Base-by-base conservation (phyloP, 1,140 invertebrate genomes). In the Polypedilum vanderplanki region DNA sequence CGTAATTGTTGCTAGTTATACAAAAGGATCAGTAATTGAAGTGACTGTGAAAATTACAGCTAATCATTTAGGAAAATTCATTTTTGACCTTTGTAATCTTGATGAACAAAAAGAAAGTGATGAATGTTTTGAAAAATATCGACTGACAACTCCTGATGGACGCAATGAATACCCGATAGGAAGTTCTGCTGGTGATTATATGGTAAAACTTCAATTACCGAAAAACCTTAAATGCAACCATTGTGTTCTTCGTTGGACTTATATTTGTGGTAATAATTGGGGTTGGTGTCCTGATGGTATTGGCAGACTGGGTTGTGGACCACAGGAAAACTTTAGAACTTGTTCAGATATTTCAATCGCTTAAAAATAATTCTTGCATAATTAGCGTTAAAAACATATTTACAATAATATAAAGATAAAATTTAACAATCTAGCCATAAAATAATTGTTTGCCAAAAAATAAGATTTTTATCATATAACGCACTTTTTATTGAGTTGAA, bases 161-260 rank as follows among this genome's bases (percentile, higher is more conserved):
- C 81, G 78, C 5, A 77, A 80, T 33, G 76, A 75, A 75, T 78
- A 80, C 33, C 1, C 77, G 0, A 80, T 84, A 75, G 78, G 77
- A 9, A 41, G 20, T 7, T 75, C 77, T 73, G 41, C 75, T 0
- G 84, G 81, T 7, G 78, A 77, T 40, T 83, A 85, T 65, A 78
- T 83, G 41, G 79, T 84, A n/a, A 77, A 74, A 0, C 79, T 86
- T 2, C 9, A 79, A 3, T 78, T 89, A 7, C 90, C 90, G 0
- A 18, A 79, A 4, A 81, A 79, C 40, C n/a, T 91, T 2, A 85
- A 79, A 1, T 92, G 90, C 78, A 73, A 85, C 4, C 86, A 88
- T 67, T 91, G 90, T 79, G 87, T 90, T 0, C 78, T 92, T 2
- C 85, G 90, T 75, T 91, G 90, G 90, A 86, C 86, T 75, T 91